Evolutionary conservation across 2,797 vertebrate species (phyloP).

Genomic region (Coendou prehensilis): DNA sequence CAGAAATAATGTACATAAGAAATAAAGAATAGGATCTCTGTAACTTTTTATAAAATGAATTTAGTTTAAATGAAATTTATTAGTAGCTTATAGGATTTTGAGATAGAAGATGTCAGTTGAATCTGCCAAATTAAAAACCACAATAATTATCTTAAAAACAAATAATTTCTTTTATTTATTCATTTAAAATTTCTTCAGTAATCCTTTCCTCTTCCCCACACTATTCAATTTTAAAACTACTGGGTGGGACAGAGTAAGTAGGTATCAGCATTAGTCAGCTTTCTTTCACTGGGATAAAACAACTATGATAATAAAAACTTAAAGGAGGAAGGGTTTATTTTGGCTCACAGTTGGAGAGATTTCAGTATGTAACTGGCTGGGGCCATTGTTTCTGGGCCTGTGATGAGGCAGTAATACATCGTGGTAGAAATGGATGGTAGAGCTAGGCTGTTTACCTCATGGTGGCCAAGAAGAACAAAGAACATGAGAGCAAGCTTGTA

Average conservation of each 20-base stretch:
- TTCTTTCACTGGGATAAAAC: not conserved
- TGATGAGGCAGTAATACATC: not conserved
- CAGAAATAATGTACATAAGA: slow-evolving; percentile 81
- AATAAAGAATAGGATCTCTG: slow-evolving; percentile 79
- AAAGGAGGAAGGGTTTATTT: not conserved
- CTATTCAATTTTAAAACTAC: not conserved
- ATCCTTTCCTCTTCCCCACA: not conserved
- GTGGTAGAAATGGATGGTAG: not conserved
- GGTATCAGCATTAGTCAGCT: not conserved
- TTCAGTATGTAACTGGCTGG: not conserved
- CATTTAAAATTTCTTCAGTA: slow-evolving; percentile 41
- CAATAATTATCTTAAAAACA: not conserved
- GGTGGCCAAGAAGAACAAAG: not conserved
- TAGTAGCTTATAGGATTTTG: not conserved
- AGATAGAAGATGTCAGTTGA: not conserved
- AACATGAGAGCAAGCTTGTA: not conserved
- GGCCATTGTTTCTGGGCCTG: not conserved
- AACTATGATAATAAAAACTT: not conserved
- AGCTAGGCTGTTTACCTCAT: not conserved
- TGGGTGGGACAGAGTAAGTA: not conserved
- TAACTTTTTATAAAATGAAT: slow-evolving; percentile 83
- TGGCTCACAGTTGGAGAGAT: not conserved
- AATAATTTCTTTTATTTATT: not conserved
- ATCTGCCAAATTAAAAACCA: not conserved
- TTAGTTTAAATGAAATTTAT: slow-evolving; percentile 73